phyloP scores from a whole-genome alignment of 2,888 invertebrate genomes.

The Polylopha cassiicola region DNA sequence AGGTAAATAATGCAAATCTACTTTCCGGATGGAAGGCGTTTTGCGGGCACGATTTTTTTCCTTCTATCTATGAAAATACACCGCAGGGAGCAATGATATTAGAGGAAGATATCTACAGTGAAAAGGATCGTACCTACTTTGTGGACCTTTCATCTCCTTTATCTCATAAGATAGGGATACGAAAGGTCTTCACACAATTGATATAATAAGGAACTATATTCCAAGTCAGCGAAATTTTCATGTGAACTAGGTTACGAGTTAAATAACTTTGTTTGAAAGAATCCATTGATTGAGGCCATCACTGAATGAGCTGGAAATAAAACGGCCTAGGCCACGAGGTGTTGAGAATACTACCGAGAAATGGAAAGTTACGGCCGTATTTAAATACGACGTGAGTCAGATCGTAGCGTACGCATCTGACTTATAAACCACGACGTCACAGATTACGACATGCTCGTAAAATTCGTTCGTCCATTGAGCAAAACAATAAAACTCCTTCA shows the following conservation, averaged over 20 bases:
- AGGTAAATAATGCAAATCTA: conserved; percentile 60
- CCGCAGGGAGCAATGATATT: conserved; percentile 65
- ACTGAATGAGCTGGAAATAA: conserved; percentile 25
- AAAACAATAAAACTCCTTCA: conserved; percentile 74
- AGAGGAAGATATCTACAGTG: conserved; percentile 53
- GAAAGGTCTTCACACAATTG: conserved; percentile 14
- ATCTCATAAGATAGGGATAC: conserved; percentile 14
- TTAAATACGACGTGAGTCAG: conserved; percentile 53
- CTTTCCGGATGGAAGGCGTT: conserved; percentile 40
- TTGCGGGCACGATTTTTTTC: conserved; percentile 50
- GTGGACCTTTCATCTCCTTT: conserved; percentile 23
- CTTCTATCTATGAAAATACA: conserved; percentile 47
- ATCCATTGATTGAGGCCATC: background rate
- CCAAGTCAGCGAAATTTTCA: conserved; percentile 5
- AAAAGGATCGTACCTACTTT: conserved; percentile 30
- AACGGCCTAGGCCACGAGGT: conserved; percentile 22
- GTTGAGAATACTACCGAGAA: conserved; percentile 38
- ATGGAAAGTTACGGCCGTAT: conserved; percentile 54
- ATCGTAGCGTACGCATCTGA: conserved; percentile 47
- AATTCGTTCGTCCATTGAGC: conserved; percentile 70
- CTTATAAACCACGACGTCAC: conserved; percentile 57
- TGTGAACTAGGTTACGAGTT: background rate
- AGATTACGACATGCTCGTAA: conserved; percentile 70
- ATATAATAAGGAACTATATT: conserved; percentile 8
- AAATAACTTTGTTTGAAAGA: background rate